A percentile compares a stretch with the other conserved stretches of the same genome.
Conservation (phyloP, 2,113 vertebrate species). For the Pomatorhinus ruficollis region DNA sequence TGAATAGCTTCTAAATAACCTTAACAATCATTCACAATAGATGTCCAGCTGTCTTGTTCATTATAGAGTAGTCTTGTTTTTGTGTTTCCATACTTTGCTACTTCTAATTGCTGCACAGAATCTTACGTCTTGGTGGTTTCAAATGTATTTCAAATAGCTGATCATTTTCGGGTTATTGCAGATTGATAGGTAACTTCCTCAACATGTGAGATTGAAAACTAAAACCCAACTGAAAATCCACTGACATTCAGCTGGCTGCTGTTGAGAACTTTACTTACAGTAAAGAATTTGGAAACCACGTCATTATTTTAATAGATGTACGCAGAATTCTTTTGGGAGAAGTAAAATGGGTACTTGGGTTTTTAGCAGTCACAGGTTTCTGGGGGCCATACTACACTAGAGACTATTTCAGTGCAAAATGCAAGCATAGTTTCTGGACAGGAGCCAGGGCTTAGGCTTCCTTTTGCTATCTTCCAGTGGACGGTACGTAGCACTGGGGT, state of each 20-base stretch:
- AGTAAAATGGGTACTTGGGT: background rate
- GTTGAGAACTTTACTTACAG: background rate
- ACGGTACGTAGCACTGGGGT: background rate
- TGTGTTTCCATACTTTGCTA: background rate
- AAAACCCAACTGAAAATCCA: background rate
- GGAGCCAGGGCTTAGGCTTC: background rate
- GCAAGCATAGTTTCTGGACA: background rate
- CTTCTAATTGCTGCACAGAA: background rate
- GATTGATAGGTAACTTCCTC: background rate
- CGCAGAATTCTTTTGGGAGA: background rate
- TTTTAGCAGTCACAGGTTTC: background rate
- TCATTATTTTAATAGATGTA: background rate
- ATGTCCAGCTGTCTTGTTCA: background rate
- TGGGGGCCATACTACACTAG: background rate
- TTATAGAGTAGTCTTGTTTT: background rate
- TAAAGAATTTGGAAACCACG: background rate
- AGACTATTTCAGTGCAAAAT: background rate
- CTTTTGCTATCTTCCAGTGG: background rate
- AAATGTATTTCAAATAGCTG: background rate
- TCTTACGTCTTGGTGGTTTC: background rate
- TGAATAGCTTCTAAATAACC: background rate
- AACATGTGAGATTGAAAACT: background rate
- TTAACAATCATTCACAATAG: background rate
- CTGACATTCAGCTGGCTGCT: background rate
- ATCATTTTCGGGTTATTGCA: background rate